Conservation (phyloP, 1,140 invertebrate species). For the Heterodera carotae region DNA sequence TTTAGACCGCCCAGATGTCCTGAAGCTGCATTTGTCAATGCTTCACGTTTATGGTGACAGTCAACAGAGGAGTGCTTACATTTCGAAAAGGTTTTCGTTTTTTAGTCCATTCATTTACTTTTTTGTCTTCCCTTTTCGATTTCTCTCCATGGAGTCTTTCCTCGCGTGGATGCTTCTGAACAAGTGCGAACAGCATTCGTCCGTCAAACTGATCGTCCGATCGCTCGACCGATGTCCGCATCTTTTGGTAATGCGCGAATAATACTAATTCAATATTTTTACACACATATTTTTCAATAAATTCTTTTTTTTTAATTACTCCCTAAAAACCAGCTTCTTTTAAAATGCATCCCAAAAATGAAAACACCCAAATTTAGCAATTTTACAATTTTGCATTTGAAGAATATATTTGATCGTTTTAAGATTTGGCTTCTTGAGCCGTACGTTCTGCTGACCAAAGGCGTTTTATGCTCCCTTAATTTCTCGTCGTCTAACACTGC, state of each 20-base stretch:
- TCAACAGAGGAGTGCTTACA: slow-evolving; percentile 16
- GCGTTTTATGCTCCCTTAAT: slow-evolving; percentile 29
- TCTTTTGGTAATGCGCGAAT: slow-evolving; percentile 54
- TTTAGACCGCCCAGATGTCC: slow-evolving; percentile 27
- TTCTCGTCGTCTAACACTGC: neutral
- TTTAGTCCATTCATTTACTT: slow-evolving; percentile 17
- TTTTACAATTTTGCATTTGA: slow-evolving; percentile 16
- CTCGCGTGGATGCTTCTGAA: slow-evolving; percentile 53
- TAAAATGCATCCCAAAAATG: no score
- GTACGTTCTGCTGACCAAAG: slow-evolving; percentile 52
- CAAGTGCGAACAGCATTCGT: slow-evolving; percentile 52
- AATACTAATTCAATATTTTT: no score
- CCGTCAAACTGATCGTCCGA: slow-evolving; percentile 55
- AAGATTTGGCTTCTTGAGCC: slow-evolving; percentile 58
- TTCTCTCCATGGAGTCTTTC: slow-evolving; percentile 39
- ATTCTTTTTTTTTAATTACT: no score
- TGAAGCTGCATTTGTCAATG: slow-evolving; percentile 30
- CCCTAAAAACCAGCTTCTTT: no score
- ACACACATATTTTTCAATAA: no score
- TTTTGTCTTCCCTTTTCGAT: slow-evolving; percentile 38
- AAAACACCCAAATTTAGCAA: no score
- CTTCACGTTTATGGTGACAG: slow-evolving; percentile 24
- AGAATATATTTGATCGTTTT: no score
- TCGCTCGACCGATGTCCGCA: slow-evolving; percentile 47
- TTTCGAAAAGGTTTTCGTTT: slow-evolving; percentile 16